Evolutionary conservation across 2,888 invertebrate genomes (phyloP).

Genomic region (Stegana nigrithorax): DNA sequence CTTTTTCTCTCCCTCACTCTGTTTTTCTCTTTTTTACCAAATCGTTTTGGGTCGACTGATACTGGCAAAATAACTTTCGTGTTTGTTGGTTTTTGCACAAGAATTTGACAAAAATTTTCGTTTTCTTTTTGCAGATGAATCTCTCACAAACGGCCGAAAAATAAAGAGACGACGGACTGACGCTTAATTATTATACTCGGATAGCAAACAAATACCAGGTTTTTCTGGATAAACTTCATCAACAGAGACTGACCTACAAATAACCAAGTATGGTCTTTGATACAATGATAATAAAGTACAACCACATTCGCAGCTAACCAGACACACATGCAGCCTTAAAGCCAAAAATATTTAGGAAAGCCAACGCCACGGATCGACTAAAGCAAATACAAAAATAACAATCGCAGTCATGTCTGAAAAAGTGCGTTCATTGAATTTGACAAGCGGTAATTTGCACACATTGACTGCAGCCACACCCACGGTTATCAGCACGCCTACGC

Average conservation of each 20-base stretch:
- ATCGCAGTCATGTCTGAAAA: constrained; percentile 19
- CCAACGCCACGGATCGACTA: too few relatives aligned
- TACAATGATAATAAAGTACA: not conserved
- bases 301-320: not conserved
- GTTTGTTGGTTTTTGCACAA: not conserved
- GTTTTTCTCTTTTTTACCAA: not conserved
- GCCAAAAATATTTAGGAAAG: too few relatives aligned
- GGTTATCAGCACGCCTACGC: constrained; percentile 14
- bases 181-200: not conserved
- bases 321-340: not conserved
- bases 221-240: not conserved
- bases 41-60: not conserved
- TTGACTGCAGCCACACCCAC: constrained; percentile 2
- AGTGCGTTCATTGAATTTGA: constrained; percentile 14
- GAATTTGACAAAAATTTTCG: not conserved
- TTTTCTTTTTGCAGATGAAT: constrained; percentile 14
- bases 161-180: not conserved
- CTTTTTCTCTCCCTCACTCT: not conserved
- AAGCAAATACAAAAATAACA: too few relatives aligned
- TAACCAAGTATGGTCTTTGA: not conserved
- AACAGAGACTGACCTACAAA: not conserved
- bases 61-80: not conserved
- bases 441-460: constrained; percentile 16
- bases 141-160: not conserved
- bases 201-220: not conserved